phyloP scores from a whole-genome alignment of 2,888 invertebrate species.

The Amblyteles armatorius region DNA sequence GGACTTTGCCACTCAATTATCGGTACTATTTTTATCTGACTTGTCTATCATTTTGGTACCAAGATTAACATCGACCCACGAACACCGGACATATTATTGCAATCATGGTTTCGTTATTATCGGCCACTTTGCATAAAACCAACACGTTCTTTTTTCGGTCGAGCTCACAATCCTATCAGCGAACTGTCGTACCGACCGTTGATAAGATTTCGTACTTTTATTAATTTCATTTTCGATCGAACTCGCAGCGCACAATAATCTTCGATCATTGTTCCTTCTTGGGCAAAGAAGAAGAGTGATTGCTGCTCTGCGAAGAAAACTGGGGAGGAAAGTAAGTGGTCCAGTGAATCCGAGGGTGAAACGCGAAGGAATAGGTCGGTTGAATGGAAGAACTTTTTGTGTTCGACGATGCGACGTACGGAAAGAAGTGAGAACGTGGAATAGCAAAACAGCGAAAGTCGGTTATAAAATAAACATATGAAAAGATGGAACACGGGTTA shows the following conservation, averaged over 20 bases:
- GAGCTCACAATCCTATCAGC: neutral
- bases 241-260: constrained; percentile 19
- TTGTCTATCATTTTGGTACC: neutral
- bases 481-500: neutral
- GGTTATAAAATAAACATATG: neutral
- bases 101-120: neutral
- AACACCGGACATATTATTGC: neutral
- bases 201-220: constrained; percentile 1
- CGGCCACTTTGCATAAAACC: neutral
- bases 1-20: neutral
- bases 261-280: constrained; percentile 66
- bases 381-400: constrained; percentile 48
- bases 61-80: neutral
- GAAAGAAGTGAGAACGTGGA: constrained; percentile 32
- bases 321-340: neutral
- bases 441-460: constrained; percentile 2
- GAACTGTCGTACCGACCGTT: neutral
- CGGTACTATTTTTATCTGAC: neutral
- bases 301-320: constrained; percentile 11
- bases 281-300: constrained; percentile 63
- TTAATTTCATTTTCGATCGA: constrained; percentile 8
- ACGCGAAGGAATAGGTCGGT: constrained; percentile 38
- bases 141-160: neutral
- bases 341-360: constrained; percentile 26
- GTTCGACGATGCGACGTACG: constrained; percentile 7